Percentiles rank a stretch among this genome's conserved stretches.
Evolutionary conservation across 2,113 vertebrate species (phyloP).

Genomic region (Nyctibius bracteatus): DNA sequence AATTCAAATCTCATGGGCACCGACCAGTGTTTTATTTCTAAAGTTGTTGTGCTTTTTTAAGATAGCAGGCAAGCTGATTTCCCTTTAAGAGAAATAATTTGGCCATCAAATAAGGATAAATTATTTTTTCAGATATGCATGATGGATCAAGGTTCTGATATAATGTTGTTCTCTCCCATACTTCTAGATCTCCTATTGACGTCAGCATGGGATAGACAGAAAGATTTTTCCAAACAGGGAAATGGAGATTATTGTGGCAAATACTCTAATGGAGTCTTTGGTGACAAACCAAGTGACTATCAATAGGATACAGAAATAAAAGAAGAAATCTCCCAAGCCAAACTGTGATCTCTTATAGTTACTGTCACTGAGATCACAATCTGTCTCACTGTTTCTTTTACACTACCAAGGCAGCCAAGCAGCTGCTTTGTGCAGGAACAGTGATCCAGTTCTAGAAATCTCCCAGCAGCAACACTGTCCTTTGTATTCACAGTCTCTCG

Average conservation of each 20-base stretch:
- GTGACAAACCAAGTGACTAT: constrained; percentile 4
- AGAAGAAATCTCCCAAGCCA: not conserved
- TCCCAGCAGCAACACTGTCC: constrained; percentile 37
- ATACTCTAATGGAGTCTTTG: not conserved
- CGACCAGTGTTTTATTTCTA: not conserved
- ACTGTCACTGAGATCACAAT: not conserved
- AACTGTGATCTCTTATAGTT: not conserved
- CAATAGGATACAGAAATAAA: not conserved
- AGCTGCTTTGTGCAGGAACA: constrained; percentile 49
- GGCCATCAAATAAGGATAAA: not conserved
- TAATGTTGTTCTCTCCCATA: not conserved
- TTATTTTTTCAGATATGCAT: not conserved
- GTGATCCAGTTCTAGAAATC: constrained; percentile 61
- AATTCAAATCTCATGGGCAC: not conserved
- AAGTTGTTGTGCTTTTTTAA: constrained; percentile 3
- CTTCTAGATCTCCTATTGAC: not conserved
- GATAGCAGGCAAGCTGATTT: constrained; percentile 17
- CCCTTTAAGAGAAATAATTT: not conserved
- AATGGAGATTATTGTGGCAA: constrained; percentile 19
- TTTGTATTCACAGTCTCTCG: not conserved
- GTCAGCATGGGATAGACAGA: not conserved
- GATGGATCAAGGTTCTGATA: not conserved
- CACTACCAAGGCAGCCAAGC: constrained; percentile 50
- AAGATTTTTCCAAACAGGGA: not conserved
- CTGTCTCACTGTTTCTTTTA: not conserved